Evolutionary conservation across 2,888 invertebrate species (phyloP).

Genomic region (Hofmannophila pseudospretella): DNA sequence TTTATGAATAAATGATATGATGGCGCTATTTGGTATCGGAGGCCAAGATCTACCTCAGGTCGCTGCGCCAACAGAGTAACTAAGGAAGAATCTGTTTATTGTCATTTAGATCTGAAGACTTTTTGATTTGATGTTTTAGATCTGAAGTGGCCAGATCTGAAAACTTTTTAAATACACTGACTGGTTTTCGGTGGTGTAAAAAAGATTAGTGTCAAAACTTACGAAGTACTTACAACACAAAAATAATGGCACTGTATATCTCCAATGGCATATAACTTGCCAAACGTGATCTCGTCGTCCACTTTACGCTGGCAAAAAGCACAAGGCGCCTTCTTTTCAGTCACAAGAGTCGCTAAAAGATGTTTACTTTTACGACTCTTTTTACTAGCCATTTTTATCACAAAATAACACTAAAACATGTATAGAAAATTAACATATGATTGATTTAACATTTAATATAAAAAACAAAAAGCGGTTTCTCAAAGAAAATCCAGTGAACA

Average conservation of each 20-base stretch:
- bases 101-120: no score
- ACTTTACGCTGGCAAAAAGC: conserved; percentile 71
- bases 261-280: conserved; percentile 74
- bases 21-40: no score
- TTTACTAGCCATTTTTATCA: conserved; percentile 21
- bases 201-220: conserved; percentile 1
- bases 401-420: not conserved
- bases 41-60: no score
- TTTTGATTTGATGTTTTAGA: no score
- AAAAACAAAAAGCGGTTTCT: not conserved
- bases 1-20: no score
- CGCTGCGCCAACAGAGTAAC: no score
- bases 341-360: conserved; percentile 44
- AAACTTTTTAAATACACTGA: no score
- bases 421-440: conserved; percentile 1
- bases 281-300: conserved; percentile 74
- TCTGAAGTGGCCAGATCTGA: no score
- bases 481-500: not conserved
- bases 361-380: conserved; percentile 23
- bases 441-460: not conserved
- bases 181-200: no score
- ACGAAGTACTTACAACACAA: conserved; percentile 81
- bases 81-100: no score
- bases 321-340: conserved; percentile 53
- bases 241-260: conserved; percentile 83